Percentiles rank a stretch among this genome's conserved stretches.
phyloP scores from a whole-genome alignment of 1,140 invertebrate species.

The Drosophila miranda region DNA sequence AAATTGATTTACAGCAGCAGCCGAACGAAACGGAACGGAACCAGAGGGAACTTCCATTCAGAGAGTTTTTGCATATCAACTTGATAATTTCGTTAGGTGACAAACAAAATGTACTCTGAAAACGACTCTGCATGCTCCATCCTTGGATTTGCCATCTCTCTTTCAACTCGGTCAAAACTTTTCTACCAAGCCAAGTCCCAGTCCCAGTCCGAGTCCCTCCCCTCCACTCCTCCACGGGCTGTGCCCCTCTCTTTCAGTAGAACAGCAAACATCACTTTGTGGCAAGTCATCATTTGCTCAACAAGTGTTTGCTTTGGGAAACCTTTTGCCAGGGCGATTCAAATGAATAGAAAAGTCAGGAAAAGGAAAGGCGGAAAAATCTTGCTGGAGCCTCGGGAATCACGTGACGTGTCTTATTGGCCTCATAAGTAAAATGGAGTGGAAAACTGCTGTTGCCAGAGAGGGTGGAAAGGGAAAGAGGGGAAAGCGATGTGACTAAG shows the following conservation, averaged over 20 bases:
- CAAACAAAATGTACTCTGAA: slow-evolving; percentile 55
- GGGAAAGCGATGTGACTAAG: neutral
- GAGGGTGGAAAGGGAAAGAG: too few relatives aligned
- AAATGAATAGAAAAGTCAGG: slow-evolving; percentile 33
- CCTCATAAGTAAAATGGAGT: slow-evolving; percentile 57
- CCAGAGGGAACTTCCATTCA: slow-evolving; percentile 23
- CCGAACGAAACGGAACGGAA: slow-evolving; percentile 1
- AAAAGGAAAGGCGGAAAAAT: neutral
- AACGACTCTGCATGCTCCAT: slow-evolving; percentile 6
- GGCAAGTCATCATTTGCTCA: slow-evolving; percentile 74
- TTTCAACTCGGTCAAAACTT: slow-evolving; percentile 39
- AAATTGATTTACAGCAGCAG: slow-evolving; percentile 62
- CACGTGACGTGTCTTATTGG: slow-evolving; percentile 78
- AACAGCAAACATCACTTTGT: slow-evolving; percentile 75
- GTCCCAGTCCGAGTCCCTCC: neutral
- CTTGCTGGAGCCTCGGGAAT: slow-evolving; percentile 24
- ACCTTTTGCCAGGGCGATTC: slow-evolving; percentile 60
- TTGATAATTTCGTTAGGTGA: slow-evolving; percentile 73
- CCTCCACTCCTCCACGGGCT: neutral
- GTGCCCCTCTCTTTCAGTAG: slow-evolving; percentile 18
- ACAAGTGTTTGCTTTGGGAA: slow-evolving; percentile 73
- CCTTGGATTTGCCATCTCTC: slow-evolving; percentile 25
- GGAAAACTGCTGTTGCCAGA: neutral
- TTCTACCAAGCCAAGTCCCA: slow-evolving; percentile 29
- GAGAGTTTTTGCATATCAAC: slow-evolving; percentile 70